Percentiles rank a stretch among this genome's conserved stretches.
phyloP scores from a whole-genome alignment of 92 coral and sea anemone genomes.

The Palythoa grandis region DNA sequence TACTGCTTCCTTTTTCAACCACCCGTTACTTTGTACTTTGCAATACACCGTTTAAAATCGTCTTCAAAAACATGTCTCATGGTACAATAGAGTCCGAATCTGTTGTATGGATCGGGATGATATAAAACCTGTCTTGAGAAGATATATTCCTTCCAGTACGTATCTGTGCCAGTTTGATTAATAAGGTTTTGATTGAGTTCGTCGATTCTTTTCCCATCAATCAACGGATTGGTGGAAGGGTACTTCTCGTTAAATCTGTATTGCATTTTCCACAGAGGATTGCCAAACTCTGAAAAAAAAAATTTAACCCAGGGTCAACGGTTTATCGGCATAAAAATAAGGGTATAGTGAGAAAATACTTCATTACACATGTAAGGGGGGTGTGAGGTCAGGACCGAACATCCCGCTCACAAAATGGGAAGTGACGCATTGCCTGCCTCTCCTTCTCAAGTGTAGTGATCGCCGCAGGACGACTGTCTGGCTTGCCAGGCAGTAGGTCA shows the following conservation, averaged over 20 bases:
- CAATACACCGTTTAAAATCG: conserved; percentile 65
- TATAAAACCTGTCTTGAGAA: conserved; percentile 78
- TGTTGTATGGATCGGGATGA: conserved; percentile 68
- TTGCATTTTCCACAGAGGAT: conserved; percentile 76
- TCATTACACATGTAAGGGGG: background rate
- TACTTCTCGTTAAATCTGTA: conserved; percentile 78
- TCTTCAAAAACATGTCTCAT: conserved; percentile 66
- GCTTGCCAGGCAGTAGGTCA: background rate
- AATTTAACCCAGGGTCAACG: background rate
- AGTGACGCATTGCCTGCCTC: background rate
- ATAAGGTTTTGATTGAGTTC: conserved; percentile 78
- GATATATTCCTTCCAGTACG: conserved; percentile 62
- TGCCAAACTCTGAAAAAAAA: conserved; percentile 55
- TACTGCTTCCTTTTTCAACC: conserved; percentile 52
- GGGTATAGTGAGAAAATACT: no score
- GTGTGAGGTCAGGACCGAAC: background rate
- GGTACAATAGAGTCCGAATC: conserved; percentile 82
- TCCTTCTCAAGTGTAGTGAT: background rate
- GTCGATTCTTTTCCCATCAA: conserved; percentile 76
- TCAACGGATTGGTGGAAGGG: conserved; percentile 66
- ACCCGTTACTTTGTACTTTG: conserved; percentile 76
- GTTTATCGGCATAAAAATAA: background rate
- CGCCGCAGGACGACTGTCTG: background rate
- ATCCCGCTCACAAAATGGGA: background rate
- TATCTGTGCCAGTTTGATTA: conserved; percentile 72